Conservation (phyloP, 1,140 invertebrate genomes). For the Homarus americanus region DNA sequence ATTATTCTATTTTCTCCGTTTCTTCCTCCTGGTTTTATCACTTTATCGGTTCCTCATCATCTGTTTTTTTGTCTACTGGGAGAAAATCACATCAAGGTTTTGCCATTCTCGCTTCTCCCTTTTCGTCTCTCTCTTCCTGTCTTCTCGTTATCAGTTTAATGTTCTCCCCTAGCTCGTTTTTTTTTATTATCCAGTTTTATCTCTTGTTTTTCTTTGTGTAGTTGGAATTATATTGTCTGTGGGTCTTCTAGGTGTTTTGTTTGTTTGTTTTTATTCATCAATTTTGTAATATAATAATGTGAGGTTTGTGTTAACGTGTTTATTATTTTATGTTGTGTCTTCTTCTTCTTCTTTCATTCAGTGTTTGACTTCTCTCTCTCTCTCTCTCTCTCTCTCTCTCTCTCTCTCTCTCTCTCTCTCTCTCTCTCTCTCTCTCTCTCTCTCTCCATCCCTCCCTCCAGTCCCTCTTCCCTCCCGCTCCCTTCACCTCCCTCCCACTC, state of each 20-base stretch:
- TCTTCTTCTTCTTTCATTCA: neutral
- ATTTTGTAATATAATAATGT: neutral
- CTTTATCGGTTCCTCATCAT: neutral
- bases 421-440: neutral
- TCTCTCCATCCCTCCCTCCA: slow-evolving; percentile 22
- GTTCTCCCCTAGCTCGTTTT: no score
- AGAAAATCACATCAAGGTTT: no score
- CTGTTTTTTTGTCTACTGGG: no score
- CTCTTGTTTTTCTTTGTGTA: no score
- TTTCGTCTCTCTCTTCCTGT: neutral
- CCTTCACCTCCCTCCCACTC: neutral
- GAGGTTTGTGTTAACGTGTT: neutral
- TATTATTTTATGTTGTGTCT: neutral
- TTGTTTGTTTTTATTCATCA: neutral
- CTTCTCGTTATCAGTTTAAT: no score
- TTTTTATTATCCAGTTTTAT: no score
- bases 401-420: neutral
- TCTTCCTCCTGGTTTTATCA: neutral
- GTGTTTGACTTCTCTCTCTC: neutral
- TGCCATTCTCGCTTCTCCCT: no score
- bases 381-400: neutral
- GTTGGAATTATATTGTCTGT: no score
- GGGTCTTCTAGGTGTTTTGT: no score
- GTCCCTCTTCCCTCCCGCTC: neutral
- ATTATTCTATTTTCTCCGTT: neutral